Evolutionary conservation across 2,113 vertebrate genomes (phyloP).

Genomic region (Typhlomys cinereus): DNA sequence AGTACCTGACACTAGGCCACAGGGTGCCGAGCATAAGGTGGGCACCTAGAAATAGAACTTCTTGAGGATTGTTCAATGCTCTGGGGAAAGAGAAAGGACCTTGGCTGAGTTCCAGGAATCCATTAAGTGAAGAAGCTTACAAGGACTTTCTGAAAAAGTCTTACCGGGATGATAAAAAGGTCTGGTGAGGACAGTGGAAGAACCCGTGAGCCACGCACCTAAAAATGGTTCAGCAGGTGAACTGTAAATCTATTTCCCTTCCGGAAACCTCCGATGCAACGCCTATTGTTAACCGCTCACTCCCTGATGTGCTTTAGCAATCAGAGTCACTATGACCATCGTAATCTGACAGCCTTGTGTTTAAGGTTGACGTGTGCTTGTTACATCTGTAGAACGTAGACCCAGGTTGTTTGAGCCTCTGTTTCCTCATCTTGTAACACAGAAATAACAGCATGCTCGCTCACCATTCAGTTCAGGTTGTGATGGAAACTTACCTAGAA

Average conservation of each 20-base stretch:
- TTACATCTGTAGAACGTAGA: background rate
- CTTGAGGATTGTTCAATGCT: background rate
- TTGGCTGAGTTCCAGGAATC: background rate
- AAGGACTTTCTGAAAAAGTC: background rate
- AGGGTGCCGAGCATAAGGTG: background rate
- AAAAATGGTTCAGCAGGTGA: background rate
- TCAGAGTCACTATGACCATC: background rate
- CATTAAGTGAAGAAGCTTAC: background rate
- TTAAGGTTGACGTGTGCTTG: background rate
- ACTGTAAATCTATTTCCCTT: background rate
- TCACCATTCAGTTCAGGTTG: background rate
- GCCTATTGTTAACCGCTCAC: slow-evolving; percentile 2
- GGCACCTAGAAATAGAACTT: background rate
- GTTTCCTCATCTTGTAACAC: background rate
- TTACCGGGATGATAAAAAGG: background rate
- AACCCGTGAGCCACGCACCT: background rate
- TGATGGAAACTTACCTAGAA: slow-evolving; percentile 1
- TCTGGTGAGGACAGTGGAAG: background rate
- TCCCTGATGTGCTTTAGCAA: background rate
- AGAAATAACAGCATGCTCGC: background rate
- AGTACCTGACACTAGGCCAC: background rate
- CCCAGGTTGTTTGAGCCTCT: background rate
- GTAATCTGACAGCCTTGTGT: background rate
- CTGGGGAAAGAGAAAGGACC: background rate
- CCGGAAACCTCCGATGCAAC: background rate